Evolutionary conservation across 2,113 vertebrate species (phyloP), one percentile per base, ranked within the genome.

Genomic region (Eolophus roseicapilla): DNA sequence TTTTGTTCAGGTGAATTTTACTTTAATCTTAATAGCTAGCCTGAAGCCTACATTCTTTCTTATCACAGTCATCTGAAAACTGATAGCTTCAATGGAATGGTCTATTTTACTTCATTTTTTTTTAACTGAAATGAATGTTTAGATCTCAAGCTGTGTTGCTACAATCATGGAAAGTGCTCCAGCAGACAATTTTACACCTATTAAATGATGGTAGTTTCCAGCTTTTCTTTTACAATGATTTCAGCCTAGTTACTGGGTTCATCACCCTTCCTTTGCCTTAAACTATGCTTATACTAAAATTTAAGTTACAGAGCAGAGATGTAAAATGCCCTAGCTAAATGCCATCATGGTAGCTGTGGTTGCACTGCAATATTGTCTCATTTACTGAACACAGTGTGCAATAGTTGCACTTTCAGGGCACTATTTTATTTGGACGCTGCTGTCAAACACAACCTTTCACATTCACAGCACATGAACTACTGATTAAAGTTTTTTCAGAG

Each of bases 21-120:
- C 77, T 86, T 92, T 75, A 87, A 89, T 94, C 88, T 87, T 92
- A 68, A 87, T 71, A 84, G 73, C 17, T 92, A 79, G 29, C 69
- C 80, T 2, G 28, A 81, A 96, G 83, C 70, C 33, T 87, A 39
- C n/a, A 47, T 88, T 93, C 60, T 84, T 86, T 82, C 46, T 90
- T 79, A 92, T 77, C 55, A 81, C 20, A 89, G 74, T 91, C 27
- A 91, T 60, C 52, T 68, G 82, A 87, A 96, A 87, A 75, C 68
- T 70, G 49, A 86, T 78, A 53, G 39, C 17, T 86, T 74, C 83
- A 81, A 65, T 71, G 23, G 39, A 74, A 64, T 28, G 31, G 47
- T 67, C 76, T 92, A 39, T 52, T 76, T 90, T 44, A 60, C 43
- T 53, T 77, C 7, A 14, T 44, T 80, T 92, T 93, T 94, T 84